Evolutionary conservation across 2,888 invertebrate species (phyloP).

Genomic region (Nomada ferruginata): DNA sequence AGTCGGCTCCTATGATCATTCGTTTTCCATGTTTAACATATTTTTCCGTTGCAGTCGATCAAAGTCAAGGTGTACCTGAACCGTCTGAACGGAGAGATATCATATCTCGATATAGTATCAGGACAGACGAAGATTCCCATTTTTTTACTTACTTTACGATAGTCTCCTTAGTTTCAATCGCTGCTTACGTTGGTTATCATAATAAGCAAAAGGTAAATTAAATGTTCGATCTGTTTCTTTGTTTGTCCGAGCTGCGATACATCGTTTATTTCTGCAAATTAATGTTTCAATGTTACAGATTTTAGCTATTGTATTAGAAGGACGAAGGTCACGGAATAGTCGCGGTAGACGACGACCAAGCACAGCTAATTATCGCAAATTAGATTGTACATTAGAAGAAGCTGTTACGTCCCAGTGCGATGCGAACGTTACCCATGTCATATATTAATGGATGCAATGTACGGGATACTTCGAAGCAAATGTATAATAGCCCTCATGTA

Average conservation of each 20-base stretch:
- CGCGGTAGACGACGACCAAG: constrained; percentile 85
- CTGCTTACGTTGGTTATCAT: constrained; percentile 87
- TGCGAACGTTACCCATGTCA: constrained; percentile 86
- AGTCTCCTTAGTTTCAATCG: constrained; percentile 86
- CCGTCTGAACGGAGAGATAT: constrained; percentile 34
- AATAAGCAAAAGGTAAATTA: constrained; percentile 88
- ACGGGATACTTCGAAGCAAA: constrained; percentile 54
- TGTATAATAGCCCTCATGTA: constrained; percentile 70
- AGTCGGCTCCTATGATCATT: background rate
- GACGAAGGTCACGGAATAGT: constrained; percentile 84
- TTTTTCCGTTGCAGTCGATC: constrained; percentile 33
- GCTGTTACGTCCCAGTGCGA: constrained; percentile 87
- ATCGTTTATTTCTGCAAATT: background rate
- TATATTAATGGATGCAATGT: constrained; percentile 84
- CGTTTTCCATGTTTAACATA: constrained; percentile 7
- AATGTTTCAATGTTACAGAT: constrained; percentile 84
- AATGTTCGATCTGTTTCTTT: background rate
- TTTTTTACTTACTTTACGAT: constrained; percentile 89
- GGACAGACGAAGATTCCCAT: constrained; percentile 87
- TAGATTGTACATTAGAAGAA: constrained; percentile 89
- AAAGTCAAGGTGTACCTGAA: constrained; percentile 42
- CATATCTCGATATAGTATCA: constrained; percentile 40
- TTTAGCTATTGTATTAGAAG: constrained; percentile 88
- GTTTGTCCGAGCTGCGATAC: background rate
- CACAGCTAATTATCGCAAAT: constrained; percentile 88